Percentiles rank a stretch among this genome's conserved stretches.
These are phyloP conservation scores for Maniola jurtina DNA, from an alignment of 1,140 invertebrate species.

Conservation along the genomic window DNA sequence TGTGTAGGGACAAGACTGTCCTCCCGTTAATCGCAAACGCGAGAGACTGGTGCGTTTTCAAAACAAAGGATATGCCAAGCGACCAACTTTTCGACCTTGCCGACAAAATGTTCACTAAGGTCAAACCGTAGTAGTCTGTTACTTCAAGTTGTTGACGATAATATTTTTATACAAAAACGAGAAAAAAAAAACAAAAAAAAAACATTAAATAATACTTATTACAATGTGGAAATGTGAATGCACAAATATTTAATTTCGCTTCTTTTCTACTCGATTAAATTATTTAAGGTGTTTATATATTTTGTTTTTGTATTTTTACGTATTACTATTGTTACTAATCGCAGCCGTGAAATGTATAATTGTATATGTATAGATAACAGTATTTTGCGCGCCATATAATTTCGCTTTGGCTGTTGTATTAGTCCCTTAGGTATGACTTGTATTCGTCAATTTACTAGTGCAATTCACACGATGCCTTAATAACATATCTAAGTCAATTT, in stretches of 20 bases:
- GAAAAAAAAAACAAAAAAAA: slow-evolving; percentile 68
- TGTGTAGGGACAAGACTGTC: slow-evolving; percentile 68
- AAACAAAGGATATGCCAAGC: slow-evolving; percentile 48
- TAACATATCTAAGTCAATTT: slow-evolving; percentile 79
- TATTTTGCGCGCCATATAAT: slow-evolving; percentile 56
- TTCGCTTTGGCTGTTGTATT: slow-evolving; percentile 76
- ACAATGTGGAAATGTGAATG: slow-evolving; percentile 50
- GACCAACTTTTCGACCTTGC: slow-evolving; percentile 52
- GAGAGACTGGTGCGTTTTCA: slow-evolving; percentile 65
- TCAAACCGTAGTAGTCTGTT: slow-evolving; percentile 53
- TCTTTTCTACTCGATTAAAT: slow-evolving; percentile 52
- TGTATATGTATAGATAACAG: slow-evolving; percentile 42
- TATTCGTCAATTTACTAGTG: slow-evolving; percentile 68
- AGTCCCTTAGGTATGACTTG: slow-evolving; percentile 57
- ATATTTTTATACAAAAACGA: slow-evolving; percentile 68
- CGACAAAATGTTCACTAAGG: slow-evolving; percentile 49
- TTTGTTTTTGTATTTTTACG: slow-evolving; percentile 58
- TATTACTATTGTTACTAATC: slow-evolving; percentile 44
- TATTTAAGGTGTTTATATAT: slow-evolving; percentile 73
- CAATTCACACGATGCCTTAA: slow-evolving; percentile 78
- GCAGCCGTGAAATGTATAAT: slow-evolving; percentile 29
- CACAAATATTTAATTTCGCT: slow-evolving; percentile 74
- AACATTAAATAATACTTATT: slow-evolving; percentile 7
- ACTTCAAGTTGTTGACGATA: slow-evolving; percentile 51
- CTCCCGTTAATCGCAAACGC: slow-evolving; percentile 69